Base-by-base conservation (phyloP, 2,113 vertebrate species). In the Peromyscus maniculatus region DNA sequence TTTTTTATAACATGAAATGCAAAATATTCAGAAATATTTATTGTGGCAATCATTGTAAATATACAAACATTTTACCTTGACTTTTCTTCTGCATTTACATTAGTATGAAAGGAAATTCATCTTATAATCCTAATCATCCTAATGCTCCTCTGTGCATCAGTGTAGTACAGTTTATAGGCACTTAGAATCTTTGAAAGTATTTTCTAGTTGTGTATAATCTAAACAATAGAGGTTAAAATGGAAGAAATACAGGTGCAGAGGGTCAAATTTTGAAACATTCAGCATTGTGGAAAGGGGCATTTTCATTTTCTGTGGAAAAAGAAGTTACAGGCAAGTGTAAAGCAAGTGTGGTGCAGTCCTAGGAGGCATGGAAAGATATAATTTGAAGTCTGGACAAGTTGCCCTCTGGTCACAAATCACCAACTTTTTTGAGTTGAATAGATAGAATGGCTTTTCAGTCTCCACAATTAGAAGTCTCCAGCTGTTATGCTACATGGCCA, bases 191-290 rank as follows among this genome's bases (percentile, higher is more conserved):
- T 93, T 7, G 31, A 69, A 84, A 66, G 57, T 19, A 9, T 16
- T 36, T 64, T 39, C 7, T 8, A 78, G 5, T 69, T 94, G 3
- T 49, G 7, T 17, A 31, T 69, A 75, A 84, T 95, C 26, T 52
- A 43, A 83, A 39, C 4, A 89, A 67, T 11, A 0, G 36, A 71
- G 6, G 79, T 79, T 72, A 59, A 95, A 36, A 0, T 10, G 3
- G 55, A 55, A 62, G 43, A 80, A 80, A 26, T n/a, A 2, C 19
- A 7, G 7, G 0, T 87, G 4, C 2, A 49, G 7, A 93, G 79
- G n/a, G 88, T 93, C 52, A 93, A 49, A 83, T 91, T 96, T 87
- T 71, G 57, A 96, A 95, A 69, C 26, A 80, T 78, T 91, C 46
- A 72, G 0, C 52, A 7, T 77, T 67, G 19, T 82, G 22, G 39